Percentiles rank a stretch among this genome's conserved stretches.
Evolutionary conservation across 2,797 vertebrate species (phyloP).

Genomic region (Anguilla megastoma): DNA sequence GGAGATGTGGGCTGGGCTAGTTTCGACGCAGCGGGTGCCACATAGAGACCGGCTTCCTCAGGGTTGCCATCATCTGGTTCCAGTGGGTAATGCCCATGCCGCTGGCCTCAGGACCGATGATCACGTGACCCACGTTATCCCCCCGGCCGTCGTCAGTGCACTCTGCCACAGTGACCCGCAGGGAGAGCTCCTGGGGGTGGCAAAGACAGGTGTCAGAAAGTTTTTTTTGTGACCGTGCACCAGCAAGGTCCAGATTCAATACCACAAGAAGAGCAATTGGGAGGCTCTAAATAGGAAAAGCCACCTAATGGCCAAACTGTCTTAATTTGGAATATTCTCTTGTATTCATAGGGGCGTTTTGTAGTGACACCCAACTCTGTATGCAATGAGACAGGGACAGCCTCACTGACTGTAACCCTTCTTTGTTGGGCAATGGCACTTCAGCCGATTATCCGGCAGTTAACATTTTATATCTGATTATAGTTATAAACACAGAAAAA

Average conservation of each 20-base stretch:
- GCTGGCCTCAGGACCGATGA: conserved; percentile 88
- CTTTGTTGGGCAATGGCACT: neutral
- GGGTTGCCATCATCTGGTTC: conserved; percentile 98
- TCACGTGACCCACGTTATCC: conserved; percentile 92
- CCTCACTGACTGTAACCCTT: neutral
- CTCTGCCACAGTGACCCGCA: conserved; percentile 93
- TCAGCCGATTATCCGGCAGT: neutral
- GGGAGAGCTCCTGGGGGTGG: conserved; percentile 84
- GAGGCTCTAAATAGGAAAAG: neutral
- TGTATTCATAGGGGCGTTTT: neutral
- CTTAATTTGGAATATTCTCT: neutral
- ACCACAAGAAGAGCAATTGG: no score
- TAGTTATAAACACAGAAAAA: neutral
- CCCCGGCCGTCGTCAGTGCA: conserved; percentile 83
- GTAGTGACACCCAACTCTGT: neutral
- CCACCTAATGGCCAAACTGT: neutral
- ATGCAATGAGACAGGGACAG: neutral
- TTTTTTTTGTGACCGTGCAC: neutral
- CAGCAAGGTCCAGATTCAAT: no score
- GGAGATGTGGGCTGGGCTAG: conserved; percentile 57
- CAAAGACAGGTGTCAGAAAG: neutral
- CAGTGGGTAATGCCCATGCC: conserved; percentile 98
- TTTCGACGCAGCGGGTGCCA: conserved; percentile 91
- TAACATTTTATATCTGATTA: neutral
- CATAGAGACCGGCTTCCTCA: conserved; percentile 96